Percentiles rank a stretch among this genome's conserved stretches.
Evolutionary conservation across 2,797 vertebrate species (phyloP).

Genomic region (Ispidina picta): DNA sequence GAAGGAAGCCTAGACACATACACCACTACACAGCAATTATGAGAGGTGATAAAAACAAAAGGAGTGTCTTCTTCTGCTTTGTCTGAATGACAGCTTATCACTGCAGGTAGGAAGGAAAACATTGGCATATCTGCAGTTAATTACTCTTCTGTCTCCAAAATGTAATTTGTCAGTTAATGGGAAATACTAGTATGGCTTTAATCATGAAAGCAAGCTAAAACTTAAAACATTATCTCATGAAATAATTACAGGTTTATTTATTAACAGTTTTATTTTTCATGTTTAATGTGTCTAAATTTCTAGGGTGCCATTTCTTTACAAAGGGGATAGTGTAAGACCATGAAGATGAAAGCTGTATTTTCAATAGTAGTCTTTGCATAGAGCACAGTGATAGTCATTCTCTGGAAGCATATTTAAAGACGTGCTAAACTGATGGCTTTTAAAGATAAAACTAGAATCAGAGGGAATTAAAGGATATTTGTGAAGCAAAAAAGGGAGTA

Average conservation of each 20-base stretch:
- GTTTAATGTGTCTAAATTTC: background rate
- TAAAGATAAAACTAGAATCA: constrained; percentile 33
- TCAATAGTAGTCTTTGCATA: background rate
- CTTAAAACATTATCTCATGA: background rate
- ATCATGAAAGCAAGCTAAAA: background rate
- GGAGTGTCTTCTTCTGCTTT: background rate
- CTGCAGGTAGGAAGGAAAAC: background rate
- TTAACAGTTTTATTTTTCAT: background rate
- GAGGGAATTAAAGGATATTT: background rate
- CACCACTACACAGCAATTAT: constrained; percentile 1
- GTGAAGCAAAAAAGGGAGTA: background rate
- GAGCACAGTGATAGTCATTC: background rate
- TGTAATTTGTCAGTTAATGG: background rate
- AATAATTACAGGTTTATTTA: background rate
- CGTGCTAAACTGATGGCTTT: background rate
- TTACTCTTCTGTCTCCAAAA: background rate
- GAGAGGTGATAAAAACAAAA: constrained; percentile 33
- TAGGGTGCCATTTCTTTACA: background rate
- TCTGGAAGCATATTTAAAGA: background rate
- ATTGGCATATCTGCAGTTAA: background rate
- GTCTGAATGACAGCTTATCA: background rate
- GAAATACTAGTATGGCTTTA: background rate
- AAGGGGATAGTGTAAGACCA: background rate
- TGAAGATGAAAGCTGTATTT: background rate
- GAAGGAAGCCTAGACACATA: background rate